A percentile compares a stretch with the other conserved stretches of the same genome.
Evolutionary conservation across 2,888 invertebrate genomes (phyloP).

Genomic region (Sisyra terminalis): DNA sequence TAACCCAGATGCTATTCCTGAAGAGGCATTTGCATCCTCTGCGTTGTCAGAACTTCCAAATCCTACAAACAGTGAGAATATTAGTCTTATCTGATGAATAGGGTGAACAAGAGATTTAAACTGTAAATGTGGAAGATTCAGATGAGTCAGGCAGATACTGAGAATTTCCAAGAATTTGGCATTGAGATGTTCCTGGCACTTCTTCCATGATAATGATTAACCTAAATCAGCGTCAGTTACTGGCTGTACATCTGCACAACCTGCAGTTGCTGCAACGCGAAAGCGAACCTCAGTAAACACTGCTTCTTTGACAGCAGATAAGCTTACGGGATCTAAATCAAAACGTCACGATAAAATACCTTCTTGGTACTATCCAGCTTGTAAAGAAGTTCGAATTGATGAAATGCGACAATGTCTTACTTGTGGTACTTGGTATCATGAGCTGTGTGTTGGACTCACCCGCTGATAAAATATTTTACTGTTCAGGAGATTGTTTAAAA

Average conservation of each 20-base stretch:
- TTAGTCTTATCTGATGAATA: slow-evolving; percentile 9
- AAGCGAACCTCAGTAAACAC: slow-evolving; percentile 4
- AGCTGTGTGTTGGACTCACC: slow-evolving; percentile 10
- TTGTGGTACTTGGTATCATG: slow-evolving; percentile 9
- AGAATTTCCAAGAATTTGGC: slow-evolving; percentile 7
- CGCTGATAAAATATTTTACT: slow-evolving; percentile 9
- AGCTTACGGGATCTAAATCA: slow-evolving; percentile 1
- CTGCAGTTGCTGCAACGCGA: slow-evolving; percentile 4
- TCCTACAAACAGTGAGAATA: slow-evolving; percentile 9
- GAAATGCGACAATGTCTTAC: slow-evolving; percentile 9
- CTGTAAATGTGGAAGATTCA: slow-evolving; percentile 9
- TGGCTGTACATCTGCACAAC: slow-evolving; percentile 9
- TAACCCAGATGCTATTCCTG: slow-evolving; percentile 16
- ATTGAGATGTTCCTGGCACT: slow-evolving; percentile 5
- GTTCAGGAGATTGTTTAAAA: slow-evolving; percentile 10
- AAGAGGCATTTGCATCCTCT: slow-evolving; percentile 16
- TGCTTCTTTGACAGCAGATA: slow-evolving; percentile 4
- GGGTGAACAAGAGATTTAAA: slow-evolving; percentile 9
- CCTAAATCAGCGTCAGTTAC: slow-evolving; percentile 7
- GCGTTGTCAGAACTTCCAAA: slow-evolving; percentile 3
- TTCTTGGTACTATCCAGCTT: slow-evolving; percentile 10
- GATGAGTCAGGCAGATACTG: slow-evolving; percentile 9
- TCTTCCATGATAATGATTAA: slow-evolving; percentile 7
- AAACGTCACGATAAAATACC: slow-evolving; percentile 6
- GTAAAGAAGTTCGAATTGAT: slow-evolving; percentile 7